Conservation (phyloP, 1,140 invertebrate species). For the Dysdera silvatica region DNA sequence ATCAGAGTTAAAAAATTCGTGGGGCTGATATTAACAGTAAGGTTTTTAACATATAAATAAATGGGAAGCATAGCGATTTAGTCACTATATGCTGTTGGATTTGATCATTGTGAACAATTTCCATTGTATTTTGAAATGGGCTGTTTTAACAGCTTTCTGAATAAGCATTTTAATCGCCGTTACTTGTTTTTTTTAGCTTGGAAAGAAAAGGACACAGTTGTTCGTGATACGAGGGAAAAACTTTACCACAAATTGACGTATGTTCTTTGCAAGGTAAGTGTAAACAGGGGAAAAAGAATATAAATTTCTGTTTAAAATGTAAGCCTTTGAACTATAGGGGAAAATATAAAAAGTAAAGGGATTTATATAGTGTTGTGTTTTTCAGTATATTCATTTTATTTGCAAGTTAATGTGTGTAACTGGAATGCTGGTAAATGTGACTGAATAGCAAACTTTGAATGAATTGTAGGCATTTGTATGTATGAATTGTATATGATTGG, state of each 20-base stretch:
- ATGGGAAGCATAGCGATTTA: neutral
- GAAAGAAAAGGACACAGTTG: slow-evolving; percentile 58
- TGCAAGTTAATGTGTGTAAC: too few species aligned
- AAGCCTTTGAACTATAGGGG: neutral
- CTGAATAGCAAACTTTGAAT: too few species aligned
- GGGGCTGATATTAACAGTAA: too few species aligned
- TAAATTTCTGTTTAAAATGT: neutral
- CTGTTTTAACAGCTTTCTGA: neutral
- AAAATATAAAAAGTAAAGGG: too few species aligned
- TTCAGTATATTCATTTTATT: too few species aligned
- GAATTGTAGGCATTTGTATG: too few species aligned
- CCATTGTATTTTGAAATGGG: neutral
- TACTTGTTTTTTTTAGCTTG: slow-evolving; percentile 45
- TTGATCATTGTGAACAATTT: neutral
- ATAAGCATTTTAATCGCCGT: neutral
- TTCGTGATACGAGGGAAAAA: slow-evolving; percentile 67
- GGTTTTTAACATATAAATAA: too few species aligned
- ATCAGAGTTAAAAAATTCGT: too few species aligned
- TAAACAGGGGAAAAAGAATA: neutral
- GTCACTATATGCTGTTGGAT: neutral
- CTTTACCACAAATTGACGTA: slow-evolving; percentile 70
- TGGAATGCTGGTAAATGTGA: too few species aligned
- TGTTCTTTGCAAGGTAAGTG: slow-evolving; percentile 63
- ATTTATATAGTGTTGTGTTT: too few species aligned
- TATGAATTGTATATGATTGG: too few species aligned